Base-by-base conservation (phyloP, 2,888 invertebrate genomes). In the Dynastes maya region DNA sequence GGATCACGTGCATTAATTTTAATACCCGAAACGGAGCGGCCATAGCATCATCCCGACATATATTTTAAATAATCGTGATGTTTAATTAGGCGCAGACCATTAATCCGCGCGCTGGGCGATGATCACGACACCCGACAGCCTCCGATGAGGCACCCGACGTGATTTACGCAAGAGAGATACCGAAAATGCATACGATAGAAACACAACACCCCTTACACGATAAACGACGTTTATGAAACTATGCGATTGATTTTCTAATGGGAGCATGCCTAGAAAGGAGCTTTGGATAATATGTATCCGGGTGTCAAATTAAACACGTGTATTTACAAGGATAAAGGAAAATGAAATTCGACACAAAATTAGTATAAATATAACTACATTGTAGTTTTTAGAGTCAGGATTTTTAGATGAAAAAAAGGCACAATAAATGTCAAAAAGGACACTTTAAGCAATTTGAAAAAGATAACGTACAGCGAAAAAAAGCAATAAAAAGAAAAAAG, bases 31-130 rank as follows among this genome's bases (percentile, higher is more conserved):
- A 58, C 72, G 40, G 40, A 55, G 58, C 9, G 22, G 55, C 22
- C 55, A 27, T 45, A 4, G 51, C 58, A 81, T 81, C 77, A 76
- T 68, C 61, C 71, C 77, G 77, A 76, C 79, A 77, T 81, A 78
- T 80, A 80, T 81, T 81, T 80, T 80, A 81, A 82, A 68, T 77
- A 76, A 82, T 81, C 79, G 77, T 77, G 76, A 78, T 80, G 80
- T 80, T 80, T 81, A 81, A 81, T 81, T 80, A 79, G 61, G 76
- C 76, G 64, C 61, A n/a, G 76, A 49, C 76, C 79, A 80, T 81
- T 79, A 79, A 81, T 81, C 79, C 78, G 32, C 40, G 58, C 13
- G 58, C 37, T 22, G 32, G 55, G 55, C 55, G 55, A 22, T 58
- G 55, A 58, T 58, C 55, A 8, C 55, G 55, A 58, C 55, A 58